Evolutionary conservation across 2,888 invertebrate species (phyloP).

Genomic region (Sisyra terminalis): DNA sequence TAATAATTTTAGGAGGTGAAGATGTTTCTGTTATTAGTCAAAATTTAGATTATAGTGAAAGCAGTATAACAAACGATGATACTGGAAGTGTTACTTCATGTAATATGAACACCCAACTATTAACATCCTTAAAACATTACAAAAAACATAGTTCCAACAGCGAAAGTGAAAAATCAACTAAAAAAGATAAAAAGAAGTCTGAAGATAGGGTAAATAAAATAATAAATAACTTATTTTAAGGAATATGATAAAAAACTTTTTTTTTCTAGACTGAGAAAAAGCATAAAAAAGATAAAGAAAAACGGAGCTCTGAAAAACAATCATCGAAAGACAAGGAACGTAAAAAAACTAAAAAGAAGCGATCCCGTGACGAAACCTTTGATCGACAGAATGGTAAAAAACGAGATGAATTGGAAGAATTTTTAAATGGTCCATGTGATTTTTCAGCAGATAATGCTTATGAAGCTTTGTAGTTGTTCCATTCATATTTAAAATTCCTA

Average conservation of each 20-base stretch:
- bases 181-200: slow-evolving; percentile 22
- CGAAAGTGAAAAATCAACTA: slow-evolving; percentile 24
- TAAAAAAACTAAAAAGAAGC: slow-evolving; percentile 26
- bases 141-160: slow-evolving; percentile 36
- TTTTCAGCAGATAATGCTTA: slow-evolving; percentile 33
- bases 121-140: slow-evolving; percentile 35
- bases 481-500: no score
- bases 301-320: slow-evolving; percentile 22
- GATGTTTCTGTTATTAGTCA: slow-evolving; percentile 28
- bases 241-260: slow-evolving; percentile 5
- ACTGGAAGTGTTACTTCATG: slow-evolving; percentile 35
- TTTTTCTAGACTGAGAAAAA: slow-evolving; percentile 22
- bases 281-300: slow-evolving; percentile 30
- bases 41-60: slow-evolving; percentile 32
- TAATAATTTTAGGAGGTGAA: slow-evolving; percentile 27
- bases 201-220: slow-evolving; percentile 14
- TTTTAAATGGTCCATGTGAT: slow-evolving; percentile 37
- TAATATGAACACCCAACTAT: slow-evolving; percentile 33
- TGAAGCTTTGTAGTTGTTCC: slow-evolving; percentile 34
- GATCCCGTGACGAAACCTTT: slow-evolving; percentile 26
- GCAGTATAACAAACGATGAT: slow-evolving; percentile 29
- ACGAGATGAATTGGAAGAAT: slow-evolving; percentile 41
- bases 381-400: slow-evolving; percentile 27
- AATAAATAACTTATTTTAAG: no score
- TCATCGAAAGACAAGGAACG: slow-evolving; percentile 32